These are phyloP conservation scores for Cecropterus lyciades DNA, from an alignment of 1,140 invertebrate genomes.

Conservation along the genomic window DNA sequence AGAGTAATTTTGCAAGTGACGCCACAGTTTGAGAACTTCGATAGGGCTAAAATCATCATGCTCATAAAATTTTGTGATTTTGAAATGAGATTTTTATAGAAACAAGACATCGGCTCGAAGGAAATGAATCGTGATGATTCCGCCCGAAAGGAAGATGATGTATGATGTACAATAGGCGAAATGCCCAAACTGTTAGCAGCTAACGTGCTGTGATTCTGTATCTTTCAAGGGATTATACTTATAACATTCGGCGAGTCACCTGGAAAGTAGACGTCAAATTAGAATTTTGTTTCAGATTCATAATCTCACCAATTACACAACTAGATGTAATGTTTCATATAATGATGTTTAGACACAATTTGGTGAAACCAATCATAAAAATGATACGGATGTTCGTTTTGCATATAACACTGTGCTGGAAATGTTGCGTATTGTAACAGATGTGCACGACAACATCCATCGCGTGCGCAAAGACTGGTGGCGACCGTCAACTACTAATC, in stretches of 20 bases:
- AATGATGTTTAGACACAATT: slow-evolving; percentile 63
- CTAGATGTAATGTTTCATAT: slow-evolving; percentile 46
- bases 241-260: slow-evolving; percentile 82
- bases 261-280: slow-evolving; percentile 83
- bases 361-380: slow-evolving; percentile 67
- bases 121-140: slow-evolving; percentile 46
- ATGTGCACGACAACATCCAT: slow-evolving; percentile 69
- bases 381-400: slow-evolving; percentile 44
- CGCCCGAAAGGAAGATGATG: slow-evolving; percentile 39
- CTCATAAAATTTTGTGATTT: slow-evolving; percentile 21
- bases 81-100: not conserved
- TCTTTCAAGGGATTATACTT: slow-evolving; percentile 78
- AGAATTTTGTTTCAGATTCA: slow-evolving; percentile 80
- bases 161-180: slow-evolving; percentile 51
- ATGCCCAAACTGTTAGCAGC: slow-evolving; percentile 61
- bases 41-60: slow-evolving; percentile 51
- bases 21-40: slow-evolving; percentile 63
- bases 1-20: slow-evolving; percentile 71
- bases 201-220: slow-evolving; percentile 75
- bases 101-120: not conserved
- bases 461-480: slow-evolving; percentile 54
- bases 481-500: slow-evolving; percentile 36
- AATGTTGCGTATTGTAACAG: slow-evolving; percentile 55
- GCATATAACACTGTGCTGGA: slow-evolving; percentile 61
- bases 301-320: slow-evolving; percentile 68